Base-by-base conservation (phyloP, 1,140 invertebrate genomes). In the Plodia interpunctella region DNA sequence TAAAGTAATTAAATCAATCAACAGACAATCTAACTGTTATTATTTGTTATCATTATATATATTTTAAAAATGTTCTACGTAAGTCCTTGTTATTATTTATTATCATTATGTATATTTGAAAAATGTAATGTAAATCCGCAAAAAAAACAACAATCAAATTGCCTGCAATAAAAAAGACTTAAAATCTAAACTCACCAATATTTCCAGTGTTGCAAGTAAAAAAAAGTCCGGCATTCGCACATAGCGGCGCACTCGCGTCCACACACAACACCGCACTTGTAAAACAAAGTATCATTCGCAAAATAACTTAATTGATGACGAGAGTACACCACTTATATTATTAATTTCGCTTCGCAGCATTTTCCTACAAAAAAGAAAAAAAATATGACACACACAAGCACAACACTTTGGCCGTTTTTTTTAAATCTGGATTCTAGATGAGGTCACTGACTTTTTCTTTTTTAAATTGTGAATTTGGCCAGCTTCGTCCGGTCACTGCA, bases 291-390 rank as follows among this genome's bases (percentile, higher is more conserved):
- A 87, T 89, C 83, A 89, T 87, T 89, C 87, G 84, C 80, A 87
- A 87, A 89, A 89, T 58, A 89, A 89, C 81, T 87, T 88, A 75
- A 89, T 88, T 57, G 87, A 86, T 65, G 87, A 84, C 25, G 87
- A 88, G 70, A 89, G 76, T 78, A 89, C 87, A 89, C 83, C 85
- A 88, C 87, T 89, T 81, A 89, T 82, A 83, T 88, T 89, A 89
- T 87, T 87, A 78, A 86, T 86, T 86, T 89, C 87, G 83, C 80
- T 86, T 61, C 55, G 59, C 87, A 84, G 85, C 83, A 77, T 86
- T 89, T 83, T 88, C 87, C 87, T 89, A 89, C 79, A 83, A 87
- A 87, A 87, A 87, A 85, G 73, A 84, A 87, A 84, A 83, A 82
- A 76, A 62, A 83, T 72, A 76, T 52, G 74, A 65, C 76, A 71